phyloP scores from a whole-genome alignment of 30 jellyfish, hydroid and myxozoan genomes.

The Catostylus mosaicus region DNA sequence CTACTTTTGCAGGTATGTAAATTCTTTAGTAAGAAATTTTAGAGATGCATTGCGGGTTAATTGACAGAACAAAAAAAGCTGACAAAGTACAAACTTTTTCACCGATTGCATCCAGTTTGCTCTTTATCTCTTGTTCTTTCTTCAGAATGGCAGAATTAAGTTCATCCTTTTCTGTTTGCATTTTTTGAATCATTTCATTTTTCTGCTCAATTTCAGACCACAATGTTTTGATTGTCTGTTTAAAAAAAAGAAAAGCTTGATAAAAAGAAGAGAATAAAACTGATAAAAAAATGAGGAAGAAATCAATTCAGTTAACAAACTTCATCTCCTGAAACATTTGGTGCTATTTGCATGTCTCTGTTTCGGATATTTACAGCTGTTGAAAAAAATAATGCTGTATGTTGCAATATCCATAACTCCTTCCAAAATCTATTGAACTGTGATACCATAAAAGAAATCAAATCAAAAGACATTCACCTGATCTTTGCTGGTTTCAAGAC shows the following conservation, averaged over 20 bases:
- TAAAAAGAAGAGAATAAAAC: neutral
- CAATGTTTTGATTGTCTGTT: conserved; percentile 67
- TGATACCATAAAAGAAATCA: neutral
- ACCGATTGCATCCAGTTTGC: neutral
- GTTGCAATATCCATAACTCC: no score
- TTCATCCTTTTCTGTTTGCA: conserved; percentile 28
- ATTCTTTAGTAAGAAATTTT: no score
- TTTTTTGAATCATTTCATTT: conserved; percentile 41
- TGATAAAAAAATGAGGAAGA: no score
- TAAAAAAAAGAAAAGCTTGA: no score
- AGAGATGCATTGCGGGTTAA: neutral
- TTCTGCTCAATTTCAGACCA: conserved; percentile 72
- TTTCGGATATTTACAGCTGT: no score
- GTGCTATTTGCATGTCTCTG: no score
- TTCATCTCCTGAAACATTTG: no score
- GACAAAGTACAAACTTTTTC: conserved; percentile 32
- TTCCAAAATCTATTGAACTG: no score
- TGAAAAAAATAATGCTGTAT: no score
- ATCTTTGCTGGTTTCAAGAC: conserved; percentile 65
- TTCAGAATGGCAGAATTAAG: conserved; percentile 10
- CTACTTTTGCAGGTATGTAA: no score
- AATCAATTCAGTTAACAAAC: no score
- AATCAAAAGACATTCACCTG: conserved; percentile 24
- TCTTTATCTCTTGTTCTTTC: conserved; percentile 45
- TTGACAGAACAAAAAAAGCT: neutral